Base-by-base conservation (phyloP, 1,140 invertebrate species). In the Drosophila nigromelanica region DNA sequence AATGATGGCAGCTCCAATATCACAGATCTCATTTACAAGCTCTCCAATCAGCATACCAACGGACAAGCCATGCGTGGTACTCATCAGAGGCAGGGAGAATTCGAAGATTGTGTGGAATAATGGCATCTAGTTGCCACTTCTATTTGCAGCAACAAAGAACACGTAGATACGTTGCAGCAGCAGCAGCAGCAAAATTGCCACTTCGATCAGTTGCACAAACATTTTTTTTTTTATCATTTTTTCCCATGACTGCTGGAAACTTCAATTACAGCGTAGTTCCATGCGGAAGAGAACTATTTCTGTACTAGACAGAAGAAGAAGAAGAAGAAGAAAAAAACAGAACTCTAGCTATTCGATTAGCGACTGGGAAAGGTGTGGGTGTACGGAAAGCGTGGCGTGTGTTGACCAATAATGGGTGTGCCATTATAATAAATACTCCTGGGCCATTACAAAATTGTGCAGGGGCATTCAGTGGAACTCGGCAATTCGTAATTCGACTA, bases 21-120 rank as follows among this genome's bases (percentile, higher is more conserved):
- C 70, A 47, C 5, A 73, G 62, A 58, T 67, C 69, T 68, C 54
- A 67, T 67, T 68, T 68, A 42, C 70, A 55, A 39, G 47, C 68
- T 15, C 4, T 18, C 24, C 51, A 54, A 55, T 55, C 59, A 48
- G 48, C 52, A 67, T 54, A 47, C 70, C 64, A 68, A 45, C 18
- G 50, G 42, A 30, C 48, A 47, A 48, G 12, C 55, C 48, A 73
- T 68, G 70, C 70, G 63, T 73, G 69, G 52, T 37, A 18, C 18
- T 18, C 18, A 56, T 71, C 60, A 42, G 21, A 24, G n/a, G 39
- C 52, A 35, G 39, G 35, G 8, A 47, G 51, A 64, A 55, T 56
- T 51, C 61, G 21, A 12, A 68, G 55, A 55, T 43, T 54, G 54
- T 54, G 24, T 15, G 51, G 21, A 6, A 47, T 37, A 61, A 69